phyloP scores from a whole-genome alignment of 2,113 vertebrate species.

The Romanogobio albipinnatus region DNA sequence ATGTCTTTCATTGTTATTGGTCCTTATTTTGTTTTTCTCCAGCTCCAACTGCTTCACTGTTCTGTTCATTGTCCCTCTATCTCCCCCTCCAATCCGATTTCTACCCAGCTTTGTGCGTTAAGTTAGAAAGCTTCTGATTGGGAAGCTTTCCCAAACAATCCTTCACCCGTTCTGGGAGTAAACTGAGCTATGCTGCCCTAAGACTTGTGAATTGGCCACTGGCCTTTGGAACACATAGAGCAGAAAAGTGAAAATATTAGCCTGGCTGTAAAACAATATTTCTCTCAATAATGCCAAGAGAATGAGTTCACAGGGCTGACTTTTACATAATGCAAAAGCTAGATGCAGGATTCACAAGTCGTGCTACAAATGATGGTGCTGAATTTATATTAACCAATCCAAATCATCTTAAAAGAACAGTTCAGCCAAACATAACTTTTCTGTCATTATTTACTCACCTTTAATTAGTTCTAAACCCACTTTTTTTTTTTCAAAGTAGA shows the following conservation, averaged over 20 bases:
- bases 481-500: not conserved
- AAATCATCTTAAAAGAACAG: not conserved
- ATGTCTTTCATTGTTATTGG: not conserved
- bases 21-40: not conserved
- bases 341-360: not conserved
- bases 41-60: not conserved
- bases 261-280: conserved; percentile 20
- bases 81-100: conserved; percentile 7
- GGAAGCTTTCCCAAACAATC: conserved; percentile 33
- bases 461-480: not conserved
- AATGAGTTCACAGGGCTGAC: conserved; percentile 6
- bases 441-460: not conserved
- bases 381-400: not conserved
- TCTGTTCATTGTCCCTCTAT: not conserved
- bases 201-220: not conserved
- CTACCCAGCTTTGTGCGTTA: not conserved
- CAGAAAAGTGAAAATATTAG: conserved; percentile 36
- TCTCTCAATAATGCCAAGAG: conserved; percentile 21
- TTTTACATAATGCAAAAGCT: not conserved
- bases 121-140: conserved; percentile 16
- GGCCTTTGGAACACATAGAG: not conserved
- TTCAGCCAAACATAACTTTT: not conserved
- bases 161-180: not conserved
- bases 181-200: conserved; percentile 16
- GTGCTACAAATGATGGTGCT: not conserved